Base-by-base conservation (phyloP, 2,113 vertebrate species). In the Calidris pygmaea region DNA sequence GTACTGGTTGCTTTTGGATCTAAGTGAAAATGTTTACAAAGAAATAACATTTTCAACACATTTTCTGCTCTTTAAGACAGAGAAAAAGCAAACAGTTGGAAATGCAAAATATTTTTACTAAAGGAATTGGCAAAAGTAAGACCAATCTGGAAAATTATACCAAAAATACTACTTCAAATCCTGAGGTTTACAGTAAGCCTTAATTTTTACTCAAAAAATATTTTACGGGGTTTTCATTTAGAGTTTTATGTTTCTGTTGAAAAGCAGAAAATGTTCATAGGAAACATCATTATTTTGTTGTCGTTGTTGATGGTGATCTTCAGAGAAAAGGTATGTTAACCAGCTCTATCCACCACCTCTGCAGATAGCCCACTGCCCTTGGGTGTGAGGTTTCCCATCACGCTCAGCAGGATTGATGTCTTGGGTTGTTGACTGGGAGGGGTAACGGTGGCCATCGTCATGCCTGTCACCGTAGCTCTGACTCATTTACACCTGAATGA, bases 21-120 rank as follows among this genome's bases (percentile, higher is more conserved):
- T 84, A 82, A 87, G 81, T 91, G 94, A 96, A 97, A 96, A 95
- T 96, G 96, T 96, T 96, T 58, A 14, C 63, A 55, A 77, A 77
- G 56, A 94, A 93, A 73, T 48, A 93, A 95, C 95, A 96, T 95
- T 95, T 96, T 96, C 92, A 93, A 68, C 21, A 89, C 73, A 93
- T 92, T 95, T 96, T 95, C 92, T 93, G 90, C 94, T 92, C 70
- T 87, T 77, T 70, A 66, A 82, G 27, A 56, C n/a, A 56, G 35
- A 85, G 50, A 78, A 75, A 73, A 91, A 48, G 34, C 30, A 58
- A 47, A 15, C 12, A 63, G 14, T 50, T 85, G 75, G 53, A 73
- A 90, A 74, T 7, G 6, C 56, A 83, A 89, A 87, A n/a, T 85
- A 37, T 19, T 86, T 87, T 47, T 63, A 56, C 20, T 55, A 20